These are phyloP conservation scores for Campodea augens DNA, from an alignment of 1,140 invertebrate species.

Conservation along the genomic window DNA sequence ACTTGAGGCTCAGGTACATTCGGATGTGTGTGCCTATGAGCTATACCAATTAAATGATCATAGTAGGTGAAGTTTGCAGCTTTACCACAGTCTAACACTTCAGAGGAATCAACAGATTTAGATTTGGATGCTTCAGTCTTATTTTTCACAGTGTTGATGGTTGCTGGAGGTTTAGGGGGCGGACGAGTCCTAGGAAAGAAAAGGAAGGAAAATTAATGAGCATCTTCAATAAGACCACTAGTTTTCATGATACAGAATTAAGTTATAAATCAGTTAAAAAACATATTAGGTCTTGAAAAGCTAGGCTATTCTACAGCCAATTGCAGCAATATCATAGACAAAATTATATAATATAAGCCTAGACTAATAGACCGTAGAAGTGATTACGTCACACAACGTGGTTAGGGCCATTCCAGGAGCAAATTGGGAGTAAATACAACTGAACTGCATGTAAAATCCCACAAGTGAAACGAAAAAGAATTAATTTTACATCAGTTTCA, in stretches of 20 bases:
- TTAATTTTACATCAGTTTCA: too few relatives aligned
- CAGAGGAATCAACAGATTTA: slow-evolving; percentile 24
- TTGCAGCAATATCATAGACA: too few relatives aligned
- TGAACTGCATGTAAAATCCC: too few relatives aligned
- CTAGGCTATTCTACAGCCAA: too few relatives aligned
- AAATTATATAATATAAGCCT: too few relatives aligned
- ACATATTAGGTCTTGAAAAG: too few relatives aligned
- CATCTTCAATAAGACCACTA: not conserved
- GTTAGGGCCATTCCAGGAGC: too few relatives aligned
- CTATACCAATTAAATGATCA: slow-evolving; percentile 63
- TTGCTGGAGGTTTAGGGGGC: not conserved
- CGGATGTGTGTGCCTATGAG: slow-evolving; percentile 45
- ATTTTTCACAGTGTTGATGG: not conserved
- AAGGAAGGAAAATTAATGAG: not conserved
- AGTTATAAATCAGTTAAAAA: too few relatives aligned
- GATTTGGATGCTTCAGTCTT: not conserved
- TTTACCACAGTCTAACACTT: slow-evolving; percentile 64
- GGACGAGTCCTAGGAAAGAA: not conserved
- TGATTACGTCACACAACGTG: too few relatives aligned
- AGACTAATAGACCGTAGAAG: too few relatives aligned
- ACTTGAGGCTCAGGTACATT: slow-evolving; percentile 46
- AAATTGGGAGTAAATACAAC: too few relatives aligned
- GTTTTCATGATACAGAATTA: not conserved
- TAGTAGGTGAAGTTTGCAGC: slow-evolving; percentile 73
- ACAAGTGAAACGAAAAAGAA: too few relatives aligned